Conservation (phyloP, 2,797 vertebrate genomes). For the Pipistrellus pipistrellus region DNA sequence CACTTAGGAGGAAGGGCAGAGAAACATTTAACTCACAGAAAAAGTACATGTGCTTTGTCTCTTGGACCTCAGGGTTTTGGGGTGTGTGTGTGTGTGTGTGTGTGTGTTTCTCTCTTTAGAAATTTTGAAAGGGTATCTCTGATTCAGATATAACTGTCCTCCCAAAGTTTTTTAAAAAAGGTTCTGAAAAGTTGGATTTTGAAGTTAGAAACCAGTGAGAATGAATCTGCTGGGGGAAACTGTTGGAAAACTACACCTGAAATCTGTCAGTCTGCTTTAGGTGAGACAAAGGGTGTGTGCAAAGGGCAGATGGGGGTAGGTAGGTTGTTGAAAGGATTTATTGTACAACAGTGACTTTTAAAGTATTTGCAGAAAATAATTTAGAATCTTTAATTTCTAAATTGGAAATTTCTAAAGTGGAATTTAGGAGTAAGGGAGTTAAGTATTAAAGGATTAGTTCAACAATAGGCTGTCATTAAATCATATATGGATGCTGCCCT, state of each 20-base stretch:
- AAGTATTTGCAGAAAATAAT: neutral
- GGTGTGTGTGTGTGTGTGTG: too few relatives aligned
- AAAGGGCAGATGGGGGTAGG: rapidly evolving
- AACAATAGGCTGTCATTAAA: neutral
- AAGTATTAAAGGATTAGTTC: neutral
- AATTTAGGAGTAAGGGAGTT: constrained; percentile 17
- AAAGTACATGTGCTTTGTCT: neutral
- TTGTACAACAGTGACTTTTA: neutral
- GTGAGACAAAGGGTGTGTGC: neutral
- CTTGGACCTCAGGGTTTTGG: neutral
- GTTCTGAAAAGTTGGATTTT: constrained; percentile 20
- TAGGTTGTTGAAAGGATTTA: neutral
- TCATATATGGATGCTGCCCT: neutral
- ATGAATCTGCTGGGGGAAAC: neutral
- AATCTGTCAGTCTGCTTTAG: neutral
- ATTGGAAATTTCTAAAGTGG: constrained; percentile 3
- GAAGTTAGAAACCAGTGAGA: constrained; percentile 32
- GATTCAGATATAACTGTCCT: constrained; percentile 12
- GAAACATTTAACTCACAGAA: neutral
- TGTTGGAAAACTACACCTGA: neutral
- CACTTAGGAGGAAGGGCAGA: neutral
- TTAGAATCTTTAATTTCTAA: constrained; percentile 45
- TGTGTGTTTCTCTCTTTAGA: neutral
- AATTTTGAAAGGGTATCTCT: constrained; percentile 10
- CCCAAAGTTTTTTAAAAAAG: neutral